These are phyloP conservation scores for Butorides virescens DNA, from an alignment of 2,113 vertebrate genomes.

Conservation along the genomic window DNA sequence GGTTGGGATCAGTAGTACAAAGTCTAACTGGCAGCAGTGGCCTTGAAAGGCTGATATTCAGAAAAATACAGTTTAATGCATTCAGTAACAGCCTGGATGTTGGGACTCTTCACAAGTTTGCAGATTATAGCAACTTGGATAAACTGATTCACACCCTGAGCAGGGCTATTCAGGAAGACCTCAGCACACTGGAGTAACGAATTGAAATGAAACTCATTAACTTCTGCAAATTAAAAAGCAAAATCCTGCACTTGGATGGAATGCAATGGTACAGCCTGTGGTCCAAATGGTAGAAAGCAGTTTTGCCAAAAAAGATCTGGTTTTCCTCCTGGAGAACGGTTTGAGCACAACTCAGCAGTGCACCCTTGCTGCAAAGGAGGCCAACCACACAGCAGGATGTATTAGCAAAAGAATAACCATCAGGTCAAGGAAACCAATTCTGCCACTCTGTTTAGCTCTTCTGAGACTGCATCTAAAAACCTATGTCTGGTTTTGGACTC, in stretches of 20 bases:
- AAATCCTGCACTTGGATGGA: neutral
- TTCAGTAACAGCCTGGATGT: neutral
- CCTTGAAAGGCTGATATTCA: neutral
- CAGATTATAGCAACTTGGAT: neutral
- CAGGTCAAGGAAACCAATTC: neutral
- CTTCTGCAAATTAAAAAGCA: neutral
- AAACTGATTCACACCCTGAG: neutral
- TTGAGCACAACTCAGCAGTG: neutral
- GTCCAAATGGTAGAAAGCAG: neutral
- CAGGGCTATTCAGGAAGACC: neutral
- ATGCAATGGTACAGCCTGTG: neutral
- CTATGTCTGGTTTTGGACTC: neutral
- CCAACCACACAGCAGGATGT: neutral
- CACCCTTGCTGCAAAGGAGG: neutral
- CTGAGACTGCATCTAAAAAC: neutral
- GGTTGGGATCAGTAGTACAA: neutral
- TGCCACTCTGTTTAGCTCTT: neutral
- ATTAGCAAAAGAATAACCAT: neutral
- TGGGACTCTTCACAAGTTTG: neutral
- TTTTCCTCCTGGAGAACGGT: neutral
- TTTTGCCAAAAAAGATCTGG: neutral
- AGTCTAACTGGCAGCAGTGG: neutral
- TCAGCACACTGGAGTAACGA: neutral
- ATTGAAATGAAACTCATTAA: neutral
- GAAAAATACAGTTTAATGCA: neutral